Evolutionary conservation across 92 coral and sea anemone genomes (phyloP).

Genomic region (Virgularia gustaviana): DNA sequence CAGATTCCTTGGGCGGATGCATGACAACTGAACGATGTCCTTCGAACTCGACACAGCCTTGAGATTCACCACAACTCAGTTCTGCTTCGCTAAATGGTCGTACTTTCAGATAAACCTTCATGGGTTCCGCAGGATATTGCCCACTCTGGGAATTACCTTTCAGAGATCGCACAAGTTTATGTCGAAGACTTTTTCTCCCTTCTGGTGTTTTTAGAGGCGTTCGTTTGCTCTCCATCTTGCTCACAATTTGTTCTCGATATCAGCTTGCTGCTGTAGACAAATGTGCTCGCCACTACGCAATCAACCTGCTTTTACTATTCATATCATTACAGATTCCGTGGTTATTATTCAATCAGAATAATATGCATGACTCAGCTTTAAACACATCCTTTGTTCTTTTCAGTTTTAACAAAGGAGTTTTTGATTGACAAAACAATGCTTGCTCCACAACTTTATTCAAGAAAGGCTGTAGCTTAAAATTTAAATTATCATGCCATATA

Average conservation of each 20-base stretch:
- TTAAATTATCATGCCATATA: too few relatives aligned
- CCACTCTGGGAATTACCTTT: neutral
- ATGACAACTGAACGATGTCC: slow-evolving; percentile 53
- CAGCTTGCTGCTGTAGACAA: slow-evolving; percentile 17
- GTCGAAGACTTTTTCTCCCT: neutral
- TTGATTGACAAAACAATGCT: too few relatives aligned
- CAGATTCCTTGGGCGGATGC: slow-evolving; percentile 82
- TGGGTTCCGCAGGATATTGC: slow-evolving; percentile 40
- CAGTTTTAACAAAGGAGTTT: too few relatives aligned
- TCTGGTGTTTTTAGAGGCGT: neutral
- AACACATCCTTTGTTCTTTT: too few relatives aligned
- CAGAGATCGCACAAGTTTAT: slow-evolving; percentile 2
- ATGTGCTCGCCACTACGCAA: neutral
- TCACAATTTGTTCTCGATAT: too few relatives aligned
- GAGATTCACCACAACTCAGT: slow-evolving; percentile 53
- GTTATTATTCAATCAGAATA: too few relatives aligned
- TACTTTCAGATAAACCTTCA: slow-evolving; percentile 81
- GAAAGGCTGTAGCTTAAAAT: too few relatives aligned
- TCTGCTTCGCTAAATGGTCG: slow-evolving; percentile 76
- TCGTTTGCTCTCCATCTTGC: too few relatives aligned
- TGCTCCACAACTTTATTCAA: too few relatives aligned
- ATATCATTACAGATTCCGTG: too few relatives aligned
- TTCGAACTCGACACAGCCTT: slow-evolving; percentile 71
- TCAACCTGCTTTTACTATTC: too few relatives aligned
- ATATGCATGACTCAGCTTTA: too few relatives aligned